Base-by-base conservation (phyloP, 2,797 vertebrate species). In the Coluber constrictor region DNA sequence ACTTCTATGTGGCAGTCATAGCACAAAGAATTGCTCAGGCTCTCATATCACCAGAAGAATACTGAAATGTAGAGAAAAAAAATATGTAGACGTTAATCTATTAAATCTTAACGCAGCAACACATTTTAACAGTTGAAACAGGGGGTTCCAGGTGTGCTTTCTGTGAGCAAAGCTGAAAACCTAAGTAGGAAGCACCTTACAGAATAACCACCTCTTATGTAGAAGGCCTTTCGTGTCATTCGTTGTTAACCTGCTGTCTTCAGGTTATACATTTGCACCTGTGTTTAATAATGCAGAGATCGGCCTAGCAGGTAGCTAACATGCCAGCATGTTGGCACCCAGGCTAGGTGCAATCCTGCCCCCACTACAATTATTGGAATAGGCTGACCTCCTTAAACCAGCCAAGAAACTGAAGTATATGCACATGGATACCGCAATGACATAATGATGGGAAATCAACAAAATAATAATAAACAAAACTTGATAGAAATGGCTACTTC, bases 401-500 rank as follows among this genome's bases (percentile, higher is more conserved):
- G 32, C 54, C 61, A 55, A 56, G 10, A 86, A n/a, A 61, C 15
- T 59, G n/a, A 59, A 79, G 92, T 43, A 47, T 87, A 59, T 16
- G n/a, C 55, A 27, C 9, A 55, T 63, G 87, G 87, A 66, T 89
- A 57, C 16, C 51, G 3, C 56, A 74, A 59, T 57, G 66, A n/a
- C 87, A 43, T 51, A 47, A n/a, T 3, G 13, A 70, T 86, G 66
- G 29, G 23, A 61, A 89, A n/a, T 23, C 10, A 61, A 61, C 60
- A 61, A 66, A 61, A 29, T 32, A 90, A 90, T 91, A 95, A 92
- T 66, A 89, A 0, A 89, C 79, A 56, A 87, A 95, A 94, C 54
- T 90, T 60, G 79, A 86, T 8, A 93, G 93, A 94, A 96, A 95
- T 6, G 95, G 92, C 70, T 83, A 87, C 89, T 95, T 96, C 89